Conservation (phyloP, 2,888 invertebrate species). For the Phyllotreta cruciferae region DNA sequence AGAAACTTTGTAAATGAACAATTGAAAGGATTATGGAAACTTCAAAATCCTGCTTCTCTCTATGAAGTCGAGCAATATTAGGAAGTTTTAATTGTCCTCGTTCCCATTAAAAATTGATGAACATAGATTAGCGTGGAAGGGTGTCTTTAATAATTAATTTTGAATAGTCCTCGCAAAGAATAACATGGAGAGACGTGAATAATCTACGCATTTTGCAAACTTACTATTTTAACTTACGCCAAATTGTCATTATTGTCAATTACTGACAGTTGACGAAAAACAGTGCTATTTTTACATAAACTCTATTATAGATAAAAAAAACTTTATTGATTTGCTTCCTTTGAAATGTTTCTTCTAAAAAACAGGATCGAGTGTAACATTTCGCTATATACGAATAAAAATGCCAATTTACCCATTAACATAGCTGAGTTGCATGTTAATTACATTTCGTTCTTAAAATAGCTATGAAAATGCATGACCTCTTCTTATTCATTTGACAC, state of each 20-base stretch:
- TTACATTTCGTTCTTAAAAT: slow-evolving; percentile 51
- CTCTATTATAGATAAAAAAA: too few species aligned
- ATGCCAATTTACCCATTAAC: slow-evolving; percentile 37
- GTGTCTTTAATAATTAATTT: slow-evolving; percentile 39
- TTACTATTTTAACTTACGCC: too few species aligned
- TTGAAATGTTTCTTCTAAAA: too few species aligned
- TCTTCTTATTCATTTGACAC: slow-evolving; percentile 50
- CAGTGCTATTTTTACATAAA: too few species aligned
- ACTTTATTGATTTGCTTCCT: too few species aligned
- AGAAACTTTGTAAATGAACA: slow-evolving; percentile 51
- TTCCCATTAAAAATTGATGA: slow-evolving; percentile 55
- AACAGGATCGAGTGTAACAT: too few species aligned
- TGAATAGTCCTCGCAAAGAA: slow-evolving; percentile 4
- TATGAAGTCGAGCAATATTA: slow-evolving; percentile 50
- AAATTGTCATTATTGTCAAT: too few species aligned
- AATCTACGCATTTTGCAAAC: too few species aligned
- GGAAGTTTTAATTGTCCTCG: slow-evolving; percentile 54
- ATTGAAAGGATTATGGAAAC: slow-evolving; percentile 51
- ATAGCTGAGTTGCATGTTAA: slow-evolving; percentile 45
- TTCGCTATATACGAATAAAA: slow-evolving; percentile 7
- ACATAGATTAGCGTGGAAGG: slow-evolving; percentile 48
- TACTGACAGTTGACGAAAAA: too few species aligned
- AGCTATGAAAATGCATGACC: slow-evolving; percentile 51
- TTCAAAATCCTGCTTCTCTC: slow-evolving; percentile 47
- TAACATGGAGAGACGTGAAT: not conserved